phyloP scores from a whole-genome alignment of 2,797 vertebrate genomes.

The Moxostoma hubbsi region DNA sequence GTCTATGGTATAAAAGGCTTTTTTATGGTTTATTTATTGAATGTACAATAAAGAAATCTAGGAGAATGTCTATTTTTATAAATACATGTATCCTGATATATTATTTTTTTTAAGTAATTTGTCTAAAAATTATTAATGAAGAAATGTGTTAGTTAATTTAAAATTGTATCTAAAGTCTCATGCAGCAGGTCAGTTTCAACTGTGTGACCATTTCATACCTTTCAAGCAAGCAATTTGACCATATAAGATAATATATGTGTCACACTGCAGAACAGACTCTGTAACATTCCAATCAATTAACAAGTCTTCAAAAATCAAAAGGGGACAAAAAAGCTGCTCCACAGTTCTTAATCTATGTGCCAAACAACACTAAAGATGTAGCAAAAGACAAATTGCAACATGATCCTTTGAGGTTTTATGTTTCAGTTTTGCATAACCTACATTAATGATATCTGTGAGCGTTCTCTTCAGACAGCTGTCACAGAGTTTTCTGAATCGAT shows the following conservation, averaged over 20 bases:
- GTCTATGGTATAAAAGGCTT: neutral
- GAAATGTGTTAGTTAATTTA: too few species aligned
- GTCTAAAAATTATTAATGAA: too few species aligned
- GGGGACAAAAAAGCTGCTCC: neutral
- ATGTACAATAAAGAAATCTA: neutral
- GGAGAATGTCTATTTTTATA: neutral
- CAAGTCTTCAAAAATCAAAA: neutral
- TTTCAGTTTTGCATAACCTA: neutral
- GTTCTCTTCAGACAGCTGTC: constrained; percentile 36
- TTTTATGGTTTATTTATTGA: neutral
- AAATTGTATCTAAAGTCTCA: too few species aligned
- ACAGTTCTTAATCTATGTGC: neutral
- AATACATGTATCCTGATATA: too few species aligned
- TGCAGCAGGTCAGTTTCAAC: too few species aligned
- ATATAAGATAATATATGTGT: too few species aligned
- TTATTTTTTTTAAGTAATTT: too few species aligned
- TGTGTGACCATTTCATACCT: too few species aligned
- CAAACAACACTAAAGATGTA: neutral
- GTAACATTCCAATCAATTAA: constrained; percentile 17
- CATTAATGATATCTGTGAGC: constrained; percentile 4
- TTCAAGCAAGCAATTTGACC: too few species aligned
- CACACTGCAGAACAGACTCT: too few species aligned
- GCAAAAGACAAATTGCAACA: neutral
- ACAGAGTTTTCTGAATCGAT: constrained; percentile 55
- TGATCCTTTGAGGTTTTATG: neutral